Base-by-base conservation (phyloP, 2,113 vertebrate species). In the Trachemys scripta region DNA sequence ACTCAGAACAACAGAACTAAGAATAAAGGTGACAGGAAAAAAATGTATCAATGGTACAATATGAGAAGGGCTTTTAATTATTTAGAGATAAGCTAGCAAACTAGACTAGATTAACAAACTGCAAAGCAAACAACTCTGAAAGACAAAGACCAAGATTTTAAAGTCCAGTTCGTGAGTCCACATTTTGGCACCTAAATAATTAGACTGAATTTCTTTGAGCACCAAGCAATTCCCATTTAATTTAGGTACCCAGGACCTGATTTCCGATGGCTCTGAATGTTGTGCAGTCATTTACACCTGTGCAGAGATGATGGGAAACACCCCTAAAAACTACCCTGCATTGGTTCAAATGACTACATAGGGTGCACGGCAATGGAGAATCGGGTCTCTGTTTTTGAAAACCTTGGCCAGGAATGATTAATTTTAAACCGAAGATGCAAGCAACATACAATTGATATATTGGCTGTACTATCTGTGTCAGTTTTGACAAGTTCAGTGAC, bases 1-100 rank as follows among this genome's bases (percentile, higher is more conserved):
- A 20, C 35, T 80, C 53, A 0, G 0, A 88, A 85, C 65, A 92
- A 85, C 82, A 87, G 84, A 92, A 42, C n/a, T 59, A 87, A 95
- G 84, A 85, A 57, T 51, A 59, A 90, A 84, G 84, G 80, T 87
- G 90, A 93, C 83, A 93, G 56, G 54, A 29, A 86, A 92, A 31
- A 85, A 97, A 62, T 79, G 53, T 69, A 89, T 89, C 88, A 95
- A 75, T 90, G 93, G 90, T n/a, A 78, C 90, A 95, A 87, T 51
- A 88, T 90, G 50, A 89, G 84, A 83, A 87, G 50, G 25, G 62
- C 62, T n/a, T 69, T 69, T 69, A 19, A n/a, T 69, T n/a, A 69
- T 69, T 69, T 69, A n/a, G 62, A 69, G 62, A 69, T 17, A 69
- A 69, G 16, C 57, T 31, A 29, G 57, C 11, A 59, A 59, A 59